phyloP scores from a whole-genome alignment of 2,797 vertebrate species.

The Peromyscus melanophrys region DNA sequence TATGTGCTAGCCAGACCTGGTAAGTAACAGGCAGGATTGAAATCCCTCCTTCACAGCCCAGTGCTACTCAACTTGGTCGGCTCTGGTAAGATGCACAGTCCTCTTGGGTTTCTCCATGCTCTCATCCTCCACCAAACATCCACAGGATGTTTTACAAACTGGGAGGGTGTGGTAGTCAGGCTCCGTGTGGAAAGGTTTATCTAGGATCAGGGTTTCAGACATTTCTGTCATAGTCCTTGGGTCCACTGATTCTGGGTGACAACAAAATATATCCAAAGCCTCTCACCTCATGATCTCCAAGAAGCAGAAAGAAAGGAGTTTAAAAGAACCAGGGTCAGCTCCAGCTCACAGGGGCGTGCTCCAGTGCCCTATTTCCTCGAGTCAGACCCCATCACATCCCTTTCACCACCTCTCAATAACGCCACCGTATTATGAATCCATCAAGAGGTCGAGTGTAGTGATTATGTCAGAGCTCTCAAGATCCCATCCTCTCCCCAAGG shows the following conservation, averaged over 20 bases:
- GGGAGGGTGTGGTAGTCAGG: neutral
- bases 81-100: accelerated
- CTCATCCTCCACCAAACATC: neutral
- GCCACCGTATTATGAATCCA: neutral
- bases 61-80: neutral
- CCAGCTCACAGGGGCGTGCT: neutral
- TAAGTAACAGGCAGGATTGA: neutral
- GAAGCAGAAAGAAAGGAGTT: neutral
- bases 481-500: neutral
- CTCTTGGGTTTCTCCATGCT: neutral
- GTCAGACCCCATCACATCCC: too few species aligned
- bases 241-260: neutral
- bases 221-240: neutral
- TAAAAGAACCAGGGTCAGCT: neutral
- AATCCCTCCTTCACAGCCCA: neutral
- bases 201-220: neutral
- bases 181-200: neutral
- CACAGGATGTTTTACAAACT: neutral
- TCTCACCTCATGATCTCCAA: neutral
- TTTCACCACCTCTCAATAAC: neutral
- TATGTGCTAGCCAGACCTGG: neutral
- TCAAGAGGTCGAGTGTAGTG: neutral
- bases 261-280: neutral
- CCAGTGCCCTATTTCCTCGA: neutral
- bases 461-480: neutral